phyloP scores from a whole-genome alignment of 2,113 vertebrate genomes.

The Neolamprologus sp. region DNA sequence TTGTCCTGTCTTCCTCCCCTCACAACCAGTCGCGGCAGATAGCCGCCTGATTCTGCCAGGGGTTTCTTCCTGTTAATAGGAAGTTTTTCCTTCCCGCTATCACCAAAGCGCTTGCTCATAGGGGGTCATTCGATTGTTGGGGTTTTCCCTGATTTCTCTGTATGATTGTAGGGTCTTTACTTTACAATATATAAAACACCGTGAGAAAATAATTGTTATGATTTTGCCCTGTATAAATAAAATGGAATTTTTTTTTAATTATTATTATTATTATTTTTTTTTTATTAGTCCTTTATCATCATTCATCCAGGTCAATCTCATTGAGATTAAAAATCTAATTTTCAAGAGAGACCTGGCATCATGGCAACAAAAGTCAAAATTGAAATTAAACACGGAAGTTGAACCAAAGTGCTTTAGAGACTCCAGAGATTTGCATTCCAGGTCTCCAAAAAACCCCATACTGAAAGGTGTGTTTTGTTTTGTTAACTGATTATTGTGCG shows the following conservation, averaged over 20 bases:
- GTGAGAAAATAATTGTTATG: background rate
- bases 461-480: background rate
- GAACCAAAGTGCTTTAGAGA: background rate
- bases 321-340: background rate
- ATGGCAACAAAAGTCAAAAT: background rate
- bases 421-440: background rate
- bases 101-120: background rate
- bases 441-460: background rate
- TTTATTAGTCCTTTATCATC: background rate
- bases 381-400: background rate
- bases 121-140: background rate
- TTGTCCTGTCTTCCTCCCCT: background rate
- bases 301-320: background rate
- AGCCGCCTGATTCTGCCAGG: background rate
- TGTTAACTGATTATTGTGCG: background rate
- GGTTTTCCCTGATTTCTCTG: background rate
- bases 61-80: background rate
- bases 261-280: fast-evolving
- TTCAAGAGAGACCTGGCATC: background rate
- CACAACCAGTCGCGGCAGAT: background rate
- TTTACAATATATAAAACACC: background rate
- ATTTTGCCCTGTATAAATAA: background rate
- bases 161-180: background rate
- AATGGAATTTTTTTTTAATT: background rate
- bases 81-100: background rate